Percentiles rank a stretch among this genome's conserved stretches.
These are phyloP conservation scores for Actinostola sp. DNA, from an alignment of 92 coral and sea anemone genomes.

Conservation along the genomic window DNA sequence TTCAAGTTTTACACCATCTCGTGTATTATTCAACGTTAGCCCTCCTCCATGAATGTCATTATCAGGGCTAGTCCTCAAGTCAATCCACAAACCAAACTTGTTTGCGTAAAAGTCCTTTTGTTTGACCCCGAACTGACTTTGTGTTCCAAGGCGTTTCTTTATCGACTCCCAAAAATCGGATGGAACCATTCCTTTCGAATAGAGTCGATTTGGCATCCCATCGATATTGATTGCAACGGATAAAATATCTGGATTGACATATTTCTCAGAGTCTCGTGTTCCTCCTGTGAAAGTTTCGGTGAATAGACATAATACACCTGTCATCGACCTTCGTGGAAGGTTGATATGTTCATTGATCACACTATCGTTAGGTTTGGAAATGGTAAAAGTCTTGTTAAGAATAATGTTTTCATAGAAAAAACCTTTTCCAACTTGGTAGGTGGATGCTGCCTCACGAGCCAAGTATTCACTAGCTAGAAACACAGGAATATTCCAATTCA, in stretches of 20 bases:
- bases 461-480: conserved; percentile 45
- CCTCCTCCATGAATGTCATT: conserved; percentile 55
- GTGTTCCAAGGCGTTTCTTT: conserved; percentile 22
- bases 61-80: conserved; percentile 48
- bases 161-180: conserved; percentile 23
- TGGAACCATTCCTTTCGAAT: conserved; percentile 32
- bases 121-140: too few species aligned
- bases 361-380: conserved; percentile 33
- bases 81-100: conserved; percentile 57
- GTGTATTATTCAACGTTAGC: conserved; percentile 27
- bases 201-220: conserved; percentile 52
- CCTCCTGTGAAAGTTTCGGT: conserved; percentile 40
- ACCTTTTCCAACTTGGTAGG: conserved; percentile 34
- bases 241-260: conserved; percentile 38
- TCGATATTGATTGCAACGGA: conserved; percentile 34
- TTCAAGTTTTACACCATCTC: conserved; percentile 51
- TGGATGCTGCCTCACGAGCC: conserved; percentile 31
- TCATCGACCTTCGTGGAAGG: conserved; percentile 53
- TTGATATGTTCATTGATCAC: conserved; percentile 50
- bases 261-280: conserved; percentile 56
- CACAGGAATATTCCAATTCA: conserved; percentile 45
- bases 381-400: conserved; percentile 56
- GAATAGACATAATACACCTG: conserved; percentile 52
- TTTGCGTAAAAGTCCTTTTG: conserved; percentile 36
- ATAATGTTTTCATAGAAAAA: conserved; percentile 46